A percentile compares a stretch with the other conserved stretches of the same genome.
These are phyloP conservation scores for Aramus guarauna DNA, from an alignment of 2,113 vertebrate genomes.

Conservation along the genomic window DNA sequence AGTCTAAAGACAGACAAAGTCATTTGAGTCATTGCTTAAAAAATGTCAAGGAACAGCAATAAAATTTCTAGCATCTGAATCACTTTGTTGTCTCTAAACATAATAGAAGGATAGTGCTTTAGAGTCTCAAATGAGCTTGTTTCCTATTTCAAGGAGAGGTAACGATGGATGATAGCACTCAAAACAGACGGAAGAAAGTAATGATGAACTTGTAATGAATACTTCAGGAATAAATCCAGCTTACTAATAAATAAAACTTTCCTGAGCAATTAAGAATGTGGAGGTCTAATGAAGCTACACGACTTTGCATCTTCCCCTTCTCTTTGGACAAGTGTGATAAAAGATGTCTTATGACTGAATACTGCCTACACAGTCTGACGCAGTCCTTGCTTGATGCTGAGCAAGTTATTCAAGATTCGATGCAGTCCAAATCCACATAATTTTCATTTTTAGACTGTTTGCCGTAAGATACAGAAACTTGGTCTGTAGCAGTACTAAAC, in stretches of 20 bases:
- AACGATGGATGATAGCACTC: not conserved
- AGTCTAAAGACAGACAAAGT: not conserved
- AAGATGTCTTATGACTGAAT: not conserved
- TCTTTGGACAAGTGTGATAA: not conserved
- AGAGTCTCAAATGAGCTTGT: not conserved
- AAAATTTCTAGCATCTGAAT: not conserved
- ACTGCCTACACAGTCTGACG: not conserved
- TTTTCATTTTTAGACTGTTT: not conserved
- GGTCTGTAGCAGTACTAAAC: not conserved
- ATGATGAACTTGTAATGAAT: not conserved
- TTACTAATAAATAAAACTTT: not conserved
- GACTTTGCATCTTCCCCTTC: not conserved
- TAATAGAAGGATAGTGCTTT: not conserved
- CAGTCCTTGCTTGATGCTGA: not conserved
- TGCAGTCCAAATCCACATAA: not conserved
- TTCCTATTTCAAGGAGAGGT: not conserved
- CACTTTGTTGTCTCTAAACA: not conserved
- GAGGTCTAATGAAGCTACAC: not conserved
- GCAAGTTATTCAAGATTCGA: not conserved
- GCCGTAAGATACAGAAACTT: not conserved
- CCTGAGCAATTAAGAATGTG: not conserved
- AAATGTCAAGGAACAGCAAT: not conserved
- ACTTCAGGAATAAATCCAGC: not conserved
- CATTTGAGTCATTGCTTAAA: not conserved
- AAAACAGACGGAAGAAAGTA: conserved; percentile 1